phyloP scores from a whole-genome alignment of 2,888 invertebrate species.

The Cyrtodaria siliqua region DNA sequence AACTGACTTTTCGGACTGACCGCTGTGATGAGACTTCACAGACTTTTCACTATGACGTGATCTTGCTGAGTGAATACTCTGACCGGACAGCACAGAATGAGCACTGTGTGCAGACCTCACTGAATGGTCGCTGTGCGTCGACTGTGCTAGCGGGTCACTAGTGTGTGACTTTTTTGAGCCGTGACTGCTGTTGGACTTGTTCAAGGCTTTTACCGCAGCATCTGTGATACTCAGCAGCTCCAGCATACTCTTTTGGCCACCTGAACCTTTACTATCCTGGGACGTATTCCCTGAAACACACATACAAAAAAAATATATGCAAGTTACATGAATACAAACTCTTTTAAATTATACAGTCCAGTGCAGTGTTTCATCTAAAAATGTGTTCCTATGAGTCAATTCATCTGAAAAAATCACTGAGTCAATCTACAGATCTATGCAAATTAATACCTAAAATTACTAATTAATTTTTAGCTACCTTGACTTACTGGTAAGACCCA shows the following conservation, averaged over 20 bases:
- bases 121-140: constrained; percentile 34
- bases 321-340: background rate
- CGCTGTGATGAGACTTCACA: constrained; percentile 15
- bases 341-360: background rate
- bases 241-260: constrained; percentile 66
- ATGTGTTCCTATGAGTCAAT: too few species aligned
- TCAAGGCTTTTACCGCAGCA: constrained; percentile 77
- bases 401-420: too few species aligned
- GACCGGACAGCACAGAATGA: constrained; percentile 29
- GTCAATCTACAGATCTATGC: too few species aligned
- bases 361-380: too few species aligned
- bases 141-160: constrained; percentile 28
- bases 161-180: constrained; percentile 43
- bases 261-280: constrained; percentile 43
- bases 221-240: constrained; percentile 78
- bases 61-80: constrained; percentile 21
- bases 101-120: constrained; percentile 34
- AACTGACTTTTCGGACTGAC: constrained; percentile 25
- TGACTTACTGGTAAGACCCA: too few species aligned
- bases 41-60: constrained; percentile 27
- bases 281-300: constrained; percentile 49
- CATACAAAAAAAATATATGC: background rate
- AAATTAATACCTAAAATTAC: too few species aligned
- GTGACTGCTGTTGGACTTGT: constrained; percentile 66
- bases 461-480: too few species aligned